Base-by-base conservation (phyloP, 2,888 invertebrate species). In the Galerucella calmariensis region DNA sequence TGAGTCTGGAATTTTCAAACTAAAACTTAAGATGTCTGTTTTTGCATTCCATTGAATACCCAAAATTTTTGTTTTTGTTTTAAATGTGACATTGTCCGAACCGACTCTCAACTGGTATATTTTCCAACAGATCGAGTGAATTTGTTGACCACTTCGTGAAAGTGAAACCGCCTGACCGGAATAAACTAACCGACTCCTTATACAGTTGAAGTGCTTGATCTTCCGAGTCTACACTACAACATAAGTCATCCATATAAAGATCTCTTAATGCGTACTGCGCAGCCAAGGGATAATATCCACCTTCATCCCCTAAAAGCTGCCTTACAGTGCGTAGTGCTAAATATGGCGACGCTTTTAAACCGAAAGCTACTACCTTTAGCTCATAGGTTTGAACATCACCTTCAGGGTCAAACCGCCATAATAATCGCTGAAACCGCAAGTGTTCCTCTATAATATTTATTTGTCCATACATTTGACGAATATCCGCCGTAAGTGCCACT, bases 91-190 rank as follows among this genome's bases (percentile, higher is more conserved):
- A 24, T 48, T n/a, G 20, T 68, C 10, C 20, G 65, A 51, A 27
- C 53, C 9, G 4, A 10, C 56, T 68, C 59, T 59, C 58, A 16
- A n/a, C 5, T 8, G 59, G 59, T 10, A 68, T 58, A 35, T 35
- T 58, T n/a, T 58, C 10, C 24, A 68, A 24, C 14, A 68, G 9
- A 4, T 56, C 20, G 14, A 16, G 20, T n/a, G 69, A 63, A 51
- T 59, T 69, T 12, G 12, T 46, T 46, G 46, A 46, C 46, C 46
- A 46, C 10, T 46, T 10, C 46, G 46, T 11, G 2, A 1, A 69
- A 58, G 66, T 59, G 46, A 75, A 75, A 14, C 65, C 53, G 2
- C 46, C 46, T 46, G 46, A 46, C 69, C 69, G 20, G 66, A 72
- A 75, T 12, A 75, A 44, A 20, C 27, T 35, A 10, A 63, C 48